Conservation (phyloP, 1,140 invertebrate species). For the Orius laevigatus region DNA sequence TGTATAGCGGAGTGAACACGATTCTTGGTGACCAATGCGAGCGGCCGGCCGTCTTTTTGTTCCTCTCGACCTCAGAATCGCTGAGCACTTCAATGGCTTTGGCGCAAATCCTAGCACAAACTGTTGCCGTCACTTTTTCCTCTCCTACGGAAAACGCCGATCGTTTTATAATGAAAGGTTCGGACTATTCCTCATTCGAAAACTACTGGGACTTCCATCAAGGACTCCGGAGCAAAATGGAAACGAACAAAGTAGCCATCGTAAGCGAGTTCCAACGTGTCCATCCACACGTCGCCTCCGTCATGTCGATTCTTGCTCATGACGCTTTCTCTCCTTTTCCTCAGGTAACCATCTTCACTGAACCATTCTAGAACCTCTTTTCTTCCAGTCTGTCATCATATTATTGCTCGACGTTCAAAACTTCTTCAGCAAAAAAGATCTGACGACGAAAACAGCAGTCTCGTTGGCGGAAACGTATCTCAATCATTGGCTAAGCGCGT, state of each 20-base stretch:
- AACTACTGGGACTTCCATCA: conserved; percentile 10
- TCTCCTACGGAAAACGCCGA: neutral
- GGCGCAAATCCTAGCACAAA: neutral
- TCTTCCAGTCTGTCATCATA: neutral
- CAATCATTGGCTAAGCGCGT: neutral
- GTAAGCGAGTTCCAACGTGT: conserved; percentile 3
- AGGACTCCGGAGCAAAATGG: neutral
- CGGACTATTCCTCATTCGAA: neutral
- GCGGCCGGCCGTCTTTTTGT: neutral
- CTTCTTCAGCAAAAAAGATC: neutral
- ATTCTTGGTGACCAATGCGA: neutral
- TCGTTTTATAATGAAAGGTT: neutral
- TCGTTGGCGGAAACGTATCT: neutral
- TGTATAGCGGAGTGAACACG: neutral
- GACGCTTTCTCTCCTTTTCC: conserved; percentile 3
- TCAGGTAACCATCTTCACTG: too few relatives aligned
- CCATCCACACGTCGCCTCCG: conserved; percentile 8
- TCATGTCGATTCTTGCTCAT: neutral
- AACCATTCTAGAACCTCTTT: neutral
- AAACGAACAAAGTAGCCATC: conserved; percentile 1
- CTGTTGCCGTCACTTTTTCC: neutral
- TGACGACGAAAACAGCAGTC: neutral
- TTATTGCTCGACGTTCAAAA: neutral
- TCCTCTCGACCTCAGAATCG: neutral
- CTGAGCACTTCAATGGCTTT: neutral